These are phyloP conservation scores for Sebastes steindachneri DNA, from an alignment of 2,797 vertebrate species.

Conservation along the genomic window DNA sequence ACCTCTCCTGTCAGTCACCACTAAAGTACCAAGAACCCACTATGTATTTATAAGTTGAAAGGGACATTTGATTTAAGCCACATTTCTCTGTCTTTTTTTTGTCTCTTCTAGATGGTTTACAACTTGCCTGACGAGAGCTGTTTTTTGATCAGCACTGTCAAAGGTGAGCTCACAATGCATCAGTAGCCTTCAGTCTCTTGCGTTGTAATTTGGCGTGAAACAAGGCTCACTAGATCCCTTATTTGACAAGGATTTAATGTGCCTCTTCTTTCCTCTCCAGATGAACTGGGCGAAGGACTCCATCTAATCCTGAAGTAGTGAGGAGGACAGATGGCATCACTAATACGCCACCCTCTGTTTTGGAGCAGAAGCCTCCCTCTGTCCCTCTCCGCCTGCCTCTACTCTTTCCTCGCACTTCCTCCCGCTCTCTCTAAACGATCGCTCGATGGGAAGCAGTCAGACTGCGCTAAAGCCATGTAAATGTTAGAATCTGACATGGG, in stretches of 20 bases:
- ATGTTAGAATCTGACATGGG: conserved; percentile 90
- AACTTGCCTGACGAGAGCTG: conserved; percentile 95
- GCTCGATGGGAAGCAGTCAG: conserved; percentile 68
- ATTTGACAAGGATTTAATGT: conserved; percentile 17
- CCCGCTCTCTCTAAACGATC: conserved; percentile 59
- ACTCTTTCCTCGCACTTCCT: conserved; percentile 62
- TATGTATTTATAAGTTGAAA: not conserved
- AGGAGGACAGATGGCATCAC: conserved; percentile 68
- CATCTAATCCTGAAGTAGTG: conserved; percentile 80
- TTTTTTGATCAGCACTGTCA: conserved; percentile 92
- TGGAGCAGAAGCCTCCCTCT: conserved; percentile 73
- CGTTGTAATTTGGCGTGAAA: not conserved
- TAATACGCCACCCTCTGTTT: conserved; percentile 76
- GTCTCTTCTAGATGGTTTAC: conserved; percentile 89
- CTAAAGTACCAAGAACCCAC: not conserved
- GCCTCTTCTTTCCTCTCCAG: conserved; percentile 67
- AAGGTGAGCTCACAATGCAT: conserved; percentile 81
- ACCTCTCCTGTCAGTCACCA: not conserved
- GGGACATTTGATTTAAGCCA: not conserved
- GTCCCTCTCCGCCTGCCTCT: conserved; percentile 68
- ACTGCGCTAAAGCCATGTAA: conserved; percentile 82
- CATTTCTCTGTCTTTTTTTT: not conserved
- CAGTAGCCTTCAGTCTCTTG: not conserved
- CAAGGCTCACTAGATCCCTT: not conserved
- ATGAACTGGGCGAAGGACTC: conserved; percentile 91